Base-by-base conservation (phyloP, 2,113 vertebrate species). In the Datnioides undecimradiatus region DNA sequence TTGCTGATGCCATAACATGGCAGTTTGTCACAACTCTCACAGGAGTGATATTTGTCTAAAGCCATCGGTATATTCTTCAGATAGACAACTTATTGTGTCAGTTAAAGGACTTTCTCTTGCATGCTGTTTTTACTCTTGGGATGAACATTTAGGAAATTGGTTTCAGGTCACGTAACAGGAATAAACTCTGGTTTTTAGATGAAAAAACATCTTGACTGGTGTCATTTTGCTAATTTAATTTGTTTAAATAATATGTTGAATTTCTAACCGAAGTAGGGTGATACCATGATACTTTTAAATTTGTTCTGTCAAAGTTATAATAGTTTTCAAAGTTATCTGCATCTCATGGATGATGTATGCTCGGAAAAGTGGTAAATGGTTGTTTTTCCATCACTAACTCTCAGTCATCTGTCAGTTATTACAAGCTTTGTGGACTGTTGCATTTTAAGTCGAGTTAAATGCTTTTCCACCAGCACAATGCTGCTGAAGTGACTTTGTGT, bases 401-500 rank as follows among this genome's bases (percentile, higher is more conserved):
- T 14, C 36, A n/a, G 49, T 60, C 8, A 27, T 70, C 33, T 36
- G 33, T 23, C 25, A 27, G 12, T 54, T 55, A 7, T 52, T 25
- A 52, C 12, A 71, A 60, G 27, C 23, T 33, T 59, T 59, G 34
- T 55, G 27, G 57, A 64, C 48, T n/a, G 3, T 54, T 67, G 23
- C 40, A 58, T 65, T 38, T 12, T 14, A 57, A 57, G 58, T n/a
- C 45, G 51, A 62, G 74, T 72, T 55, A 85, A 64, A 40, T 2
- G 10, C 58, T 34, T 59, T 67, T 68, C 68, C 74, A 31, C 68
- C 74, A 31, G 59, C 71, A 54, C 51, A 59, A 40, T 69, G 51
- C 68, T 73, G 52, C 63, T 59, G n/a, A 40, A 54, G 41, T 29
- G 34, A 60, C 23, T 75, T 66, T 45, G 68, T 29, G 48, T 43